Evolutionary conservation across 2,888 invertebrate genomes (phyloP).

Genomic region (Kryphioiulus occultus): DNA sequence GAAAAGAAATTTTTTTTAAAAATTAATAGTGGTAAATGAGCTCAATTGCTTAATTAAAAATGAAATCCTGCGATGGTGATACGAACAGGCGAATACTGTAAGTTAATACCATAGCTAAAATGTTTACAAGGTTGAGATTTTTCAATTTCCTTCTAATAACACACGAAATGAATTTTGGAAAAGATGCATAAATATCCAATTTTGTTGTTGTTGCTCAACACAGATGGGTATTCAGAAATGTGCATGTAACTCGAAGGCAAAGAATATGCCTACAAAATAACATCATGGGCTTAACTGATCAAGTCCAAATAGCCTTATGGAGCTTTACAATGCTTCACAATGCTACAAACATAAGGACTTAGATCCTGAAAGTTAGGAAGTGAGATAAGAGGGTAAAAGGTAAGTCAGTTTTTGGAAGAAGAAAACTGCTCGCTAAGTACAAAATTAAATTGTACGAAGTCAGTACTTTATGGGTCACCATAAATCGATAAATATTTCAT

Average conservation of each 20-base stretch:
- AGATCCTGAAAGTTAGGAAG: background rate
- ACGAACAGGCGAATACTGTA: too few species aligned
- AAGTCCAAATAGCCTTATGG: background rate
- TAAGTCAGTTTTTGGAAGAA: background rate
- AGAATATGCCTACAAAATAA: background rate
- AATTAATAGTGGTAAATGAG: too few species aligned
- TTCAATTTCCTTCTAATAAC: too few species aligned
- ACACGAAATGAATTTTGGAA: too few species aligned
- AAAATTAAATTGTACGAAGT: conserved; percentile 26
- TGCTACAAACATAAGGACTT: background rate
- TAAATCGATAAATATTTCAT: conserved; percentile 35
- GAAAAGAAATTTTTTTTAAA: too few species aligned
- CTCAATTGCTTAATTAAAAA: too few species aligned
- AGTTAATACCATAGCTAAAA: too few species aligned
- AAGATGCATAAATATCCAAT: background rate
- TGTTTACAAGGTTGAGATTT: too few species aligned
- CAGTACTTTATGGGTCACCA: conserved; percentile 26
- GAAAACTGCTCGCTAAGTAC: background rate
- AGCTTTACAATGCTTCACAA: background rate
- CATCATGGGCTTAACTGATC: background rate
- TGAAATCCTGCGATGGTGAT: too few species aligned
- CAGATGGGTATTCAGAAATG: background rate
- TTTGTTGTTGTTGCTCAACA: background rate
- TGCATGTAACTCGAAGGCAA: background rate
- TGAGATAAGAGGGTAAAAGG: background rate